These are phyloP conservation scores for Chascanopsetta lugubris DNA, from an alignment of 2,113 vertebrate species.

Conservation along the genomic window DNA sequence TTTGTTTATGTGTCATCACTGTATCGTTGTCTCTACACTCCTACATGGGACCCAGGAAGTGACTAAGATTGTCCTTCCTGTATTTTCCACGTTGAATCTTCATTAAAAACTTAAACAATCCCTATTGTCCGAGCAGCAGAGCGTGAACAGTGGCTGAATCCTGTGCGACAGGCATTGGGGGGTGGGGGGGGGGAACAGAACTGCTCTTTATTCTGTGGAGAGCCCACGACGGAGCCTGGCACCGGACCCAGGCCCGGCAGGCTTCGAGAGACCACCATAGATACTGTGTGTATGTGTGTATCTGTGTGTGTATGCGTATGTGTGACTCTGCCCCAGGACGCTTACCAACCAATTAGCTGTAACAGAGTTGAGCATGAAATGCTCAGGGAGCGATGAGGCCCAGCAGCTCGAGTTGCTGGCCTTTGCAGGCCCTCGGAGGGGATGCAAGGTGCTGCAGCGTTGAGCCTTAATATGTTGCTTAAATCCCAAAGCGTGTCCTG, in stretches of 20 bases:
- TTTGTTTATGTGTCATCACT: not conserved
- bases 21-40: not conserved
- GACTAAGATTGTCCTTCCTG: slow-evolving; percentile 42
- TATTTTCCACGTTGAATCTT: slow-evolving; percentile 69
- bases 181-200: slow-evolving; percentile 81
- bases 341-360: slow-evolving; percentile 75
- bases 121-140: slow-evolving; percentile 75
- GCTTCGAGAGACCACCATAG: slow-evolving; percentile 39
- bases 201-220: slow-evolving; percentile 75
- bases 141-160: slow-evolving; percentile 74
- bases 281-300: slow-evolving; percentile 36
- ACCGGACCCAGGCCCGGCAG: slow-evolving; percentile 75
- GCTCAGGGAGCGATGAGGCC: slow-evolving; percentile 51
- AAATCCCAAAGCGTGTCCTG: slow-evolving; percentile 39
- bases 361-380: slow-evolving; percentile 63
- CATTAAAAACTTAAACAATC: slow-evolving; percentile 80
- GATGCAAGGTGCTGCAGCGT: slow-evolving; percentile 29
- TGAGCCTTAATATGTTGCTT: slow-evolving; percentile 39
- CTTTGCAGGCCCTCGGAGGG: slow-evolving; percentile 23
- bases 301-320: slow-evolving; percentile 11
- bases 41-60: slow-evolving; percentile 43
- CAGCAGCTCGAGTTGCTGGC: slow-evolving; percentile 11
- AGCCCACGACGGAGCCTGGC: slow-evolving; percentile 83
- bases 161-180: slow-evolving; percentile 68
- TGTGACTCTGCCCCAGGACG: slow-evolving; percentile 50